These are phyloP conservation scores for Xenopus tropicalis DNA, from an alignment of 2,113 vertebrate species.

Conservation along the genomic window DNA sequence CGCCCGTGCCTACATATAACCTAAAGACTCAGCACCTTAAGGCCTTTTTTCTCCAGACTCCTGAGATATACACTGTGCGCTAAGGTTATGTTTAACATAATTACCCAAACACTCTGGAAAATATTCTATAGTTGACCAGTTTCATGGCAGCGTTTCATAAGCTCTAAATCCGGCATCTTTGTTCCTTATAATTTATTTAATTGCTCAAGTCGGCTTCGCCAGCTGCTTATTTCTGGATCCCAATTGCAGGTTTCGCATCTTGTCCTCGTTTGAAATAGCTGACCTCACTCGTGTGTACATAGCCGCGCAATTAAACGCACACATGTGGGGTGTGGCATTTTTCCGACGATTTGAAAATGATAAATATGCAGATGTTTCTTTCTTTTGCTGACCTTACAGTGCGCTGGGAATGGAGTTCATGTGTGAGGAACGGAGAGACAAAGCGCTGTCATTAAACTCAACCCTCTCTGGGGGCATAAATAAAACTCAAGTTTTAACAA, in stretches of 20 bases:
- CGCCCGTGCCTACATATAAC: too few relatives aligned
- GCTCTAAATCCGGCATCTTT: conserved; percentile 8
- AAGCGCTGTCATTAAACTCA: too few relatives aligned
- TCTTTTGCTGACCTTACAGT: background rate
- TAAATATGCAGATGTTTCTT: background rate
- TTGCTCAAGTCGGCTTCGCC: background rate
- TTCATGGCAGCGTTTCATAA: background rate
- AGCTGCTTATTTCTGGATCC: conserved; percentile 15
- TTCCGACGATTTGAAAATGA: background rate
- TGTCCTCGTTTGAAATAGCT: background rate
- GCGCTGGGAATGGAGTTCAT: background rate
- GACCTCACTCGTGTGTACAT: background rate
- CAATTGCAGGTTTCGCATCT: background rate
- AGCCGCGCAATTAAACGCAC: background rate
- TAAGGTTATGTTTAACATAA: background rate
- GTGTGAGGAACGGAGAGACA: background rate
- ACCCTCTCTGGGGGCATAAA: too few relatives aligned
- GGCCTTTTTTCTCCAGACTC: too few relatives aligned
- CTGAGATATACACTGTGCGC: too few relatives aligned
- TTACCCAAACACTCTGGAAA: background rate
- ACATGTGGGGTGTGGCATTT: conserved; percentile 6
- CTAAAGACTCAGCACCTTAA: too few relatives aligned
- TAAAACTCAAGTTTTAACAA: too few relatives aligned
- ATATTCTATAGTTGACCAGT: background rate
- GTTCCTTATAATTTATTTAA: conserved; percentile 25